Conservation (phyloP, 2,797 vertebrate genomes). For the Pelodytes ibericus region DNA sequence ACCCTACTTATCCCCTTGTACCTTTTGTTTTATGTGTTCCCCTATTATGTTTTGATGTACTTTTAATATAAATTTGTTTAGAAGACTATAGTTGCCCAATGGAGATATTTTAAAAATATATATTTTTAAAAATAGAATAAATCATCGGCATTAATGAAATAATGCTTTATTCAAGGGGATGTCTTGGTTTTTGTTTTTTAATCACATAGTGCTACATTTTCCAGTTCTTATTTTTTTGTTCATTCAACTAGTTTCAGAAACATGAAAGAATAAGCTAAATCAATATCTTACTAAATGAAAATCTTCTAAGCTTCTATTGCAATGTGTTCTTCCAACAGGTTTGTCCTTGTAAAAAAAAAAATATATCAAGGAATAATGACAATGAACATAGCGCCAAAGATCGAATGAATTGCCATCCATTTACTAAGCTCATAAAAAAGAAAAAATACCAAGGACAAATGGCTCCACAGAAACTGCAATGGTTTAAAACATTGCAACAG, state of each 20-base stretch:
- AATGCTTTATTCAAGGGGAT: too few species aligned
- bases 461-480: conserved; percentile 39
- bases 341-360: conserved; percentile 50
- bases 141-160: too few species aligned
- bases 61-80: too few species aligned
- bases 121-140: too few species aligned
- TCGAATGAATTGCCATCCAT: conserved; percentile 32
- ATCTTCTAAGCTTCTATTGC: conserved; percentile 19
- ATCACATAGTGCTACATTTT: not conserved
- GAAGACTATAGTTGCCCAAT: too few species aligned
- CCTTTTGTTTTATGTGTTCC: too few species aligned
- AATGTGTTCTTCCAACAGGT: conserved; percentile 27
- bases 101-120: too few species aligned
- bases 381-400: conserved; percentile 39
- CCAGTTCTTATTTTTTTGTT: not conserved
- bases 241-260: conserved; percentile 12
- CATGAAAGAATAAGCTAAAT: conserved; percentile 19
- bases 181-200: too few species aligned
- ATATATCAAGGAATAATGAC: conserved; percentile 42
- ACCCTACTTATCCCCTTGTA: too few species aligned
- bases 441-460: conserved; percentile 37
- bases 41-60: too few species aligned
- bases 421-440: conserved; percentile 35
- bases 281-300: conserved; percentile 10
- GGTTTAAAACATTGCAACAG: conserved; percentile 24